Percentiles rank a stretch among this genome's conserved stretches.
These are phyloP conservation scores for Pterocles burchelli DNA, from an alignment of 2,113 vertebrate genomes.

Conservation along the genomic window DNA sequence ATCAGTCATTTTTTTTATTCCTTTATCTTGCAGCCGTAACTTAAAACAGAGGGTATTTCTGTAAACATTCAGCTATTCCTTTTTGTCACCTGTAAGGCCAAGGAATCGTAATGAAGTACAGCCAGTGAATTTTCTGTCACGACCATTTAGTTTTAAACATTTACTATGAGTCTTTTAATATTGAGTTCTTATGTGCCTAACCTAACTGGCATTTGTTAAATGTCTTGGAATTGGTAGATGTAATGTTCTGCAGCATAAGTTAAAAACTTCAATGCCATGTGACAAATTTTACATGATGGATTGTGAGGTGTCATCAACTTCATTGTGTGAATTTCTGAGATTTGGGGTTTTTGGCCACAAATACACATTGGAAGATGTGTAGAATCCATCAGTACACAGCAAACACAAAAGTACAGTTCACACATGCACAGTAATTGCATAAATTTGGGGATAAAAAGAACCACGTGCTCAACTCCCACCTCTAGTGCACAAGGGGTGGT, in stretches of 20 bases:
- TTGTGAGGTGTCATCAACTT: neutral
- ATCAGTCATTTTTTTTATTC: neutral
- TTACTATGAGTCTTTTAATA: neutral
- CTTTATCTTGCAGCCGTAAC: neutral
- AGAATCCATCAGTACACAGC: neutral
- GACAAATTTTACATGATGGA: neutral
- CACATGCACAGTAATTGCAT: neutral
- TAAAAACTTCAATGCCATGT: neutral
- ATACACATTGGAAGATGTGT: neutral
- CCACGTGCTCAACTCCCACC: neutral
- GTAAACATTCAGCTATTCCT: neutral
- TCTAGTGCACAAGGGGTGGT: neutral
- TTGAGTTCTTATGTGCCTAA: neutral
- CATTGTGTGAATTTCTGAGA: neutral
- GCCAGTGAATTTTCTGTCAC: neutral
- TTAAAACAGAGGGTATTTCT: neutral
- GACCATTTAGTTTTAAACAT: neutral
- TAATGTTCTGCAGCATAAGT: neutral
- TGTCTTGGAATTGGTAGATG: neutral
- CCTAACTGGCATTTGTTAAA: neutral
- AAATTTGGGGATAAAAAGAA: neutral
- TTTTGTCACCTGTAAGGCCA: neutral
- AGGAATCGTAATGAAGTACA: neutral
- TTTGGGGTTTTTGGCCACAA: accelerated
- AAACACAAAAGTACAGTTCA: neutral